These are phyloP conservation scores for Drepanosiphum platanoidis DNA, from an alignment of 2,888 invertebrate genomes.

Conservation along the genomic window DNA sequence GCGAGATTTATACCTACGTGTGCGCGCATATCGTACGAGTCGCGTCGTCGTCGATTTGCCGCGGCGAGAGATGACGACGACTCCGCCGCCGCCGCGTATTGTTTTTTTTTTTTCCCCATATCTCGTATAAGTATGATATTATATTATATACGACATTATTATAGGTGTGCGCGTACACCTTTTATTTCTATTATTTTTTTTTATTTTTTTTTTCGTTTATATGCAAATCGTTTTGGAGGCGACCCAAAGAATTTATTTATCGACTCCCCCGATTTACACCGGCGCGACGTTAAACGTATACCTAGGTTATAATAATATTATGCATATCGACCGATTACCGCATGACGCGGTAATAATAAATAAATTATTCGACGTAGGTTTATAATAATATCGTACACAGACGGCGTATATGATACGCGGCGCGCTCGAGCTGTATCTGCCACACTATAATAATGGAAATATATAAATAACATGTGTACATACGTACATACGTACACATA, in stretches of 20 bases:
- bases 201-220: conserved; percentile 42
- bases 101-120: conserved; percentile 26
- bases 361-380: neutral
- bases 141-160: no score
- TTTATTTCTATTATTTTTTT: neutral
- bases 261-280: conserved; percentile 25
- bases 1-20: neutral
- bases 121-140: neutral
- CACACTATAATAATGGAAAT: no score
- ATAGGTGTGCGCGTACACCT: no score
- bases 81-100: conserved; percentile 25
- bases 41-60: neutral
- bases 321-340: conserved; percentile 29
- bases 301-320: conserved; percentile 18
- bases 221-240: conserved; percentile 55
- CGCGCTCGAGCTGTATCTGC: no score
- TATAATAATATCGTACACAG: no score
- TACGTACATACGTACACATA: neutral
- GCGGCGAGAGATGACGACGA: neutral
- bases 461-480: no score
- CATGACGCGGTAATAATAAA: neutral
- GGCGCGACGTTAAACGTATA: neutral
- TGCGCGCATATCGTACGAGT: neutral
- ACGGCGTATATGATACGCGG: no score
- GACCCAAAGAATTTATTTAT: conserved; percentile 33